Evolutionary conservation across 2,888 invertebrate species (phyloP).

Genomic region (Apamea epomidion): DNA sequence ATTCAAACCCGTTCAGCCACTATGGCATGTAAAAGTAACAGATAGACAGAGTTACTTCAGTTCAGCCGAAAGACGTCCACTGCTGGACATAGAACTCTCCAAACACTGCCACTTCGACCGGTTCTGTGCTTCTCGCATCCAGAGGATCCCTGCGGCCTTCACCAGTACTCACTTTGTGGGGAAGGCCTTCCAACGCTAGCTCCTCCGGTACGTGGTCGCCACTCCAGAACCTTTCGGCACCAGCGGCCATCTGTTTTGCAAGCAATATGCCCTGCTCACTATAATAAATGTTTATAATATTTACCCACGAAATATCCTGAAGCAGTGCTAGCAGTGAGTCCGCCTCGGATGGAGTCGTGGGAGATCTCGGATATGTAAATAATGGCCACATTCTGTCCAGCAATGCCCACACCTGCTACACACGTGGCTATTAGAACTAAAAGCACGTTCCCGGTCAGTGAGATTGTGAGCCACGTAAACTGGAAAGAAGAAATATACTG

Average conservation of each 20-base stretch:
- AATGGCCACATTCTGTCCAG: constrained; percentile 82
- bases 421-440: constrained; percentile 76
- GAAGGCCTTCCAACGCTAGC: too few species aligned
- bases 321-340: constrained; percentile 78
- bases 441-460: constrained; percentile 74
- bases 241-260: too few species aligned
- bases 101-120: too few species aligned
- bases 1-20: not conserved
- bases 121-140: too few species aligned
- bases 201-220: too few species aligned
- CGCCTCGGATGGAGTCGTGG: constrained; percentile 84
- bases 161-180: too few species aligned
- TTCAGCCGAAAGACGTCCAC: too few species aligned
- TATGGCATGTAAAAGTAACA: not conserved
- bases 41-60: not conserved
- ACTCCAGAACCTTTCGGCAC: too few species aligned
- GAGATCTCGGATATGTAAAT: constrained; percentile 84
- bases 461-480: constrained; percentile 82
- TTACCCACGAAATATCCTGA: constrained; percentile 79
- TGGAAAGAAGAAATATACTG: constrained; percentile 66
- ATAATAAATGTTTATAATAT: not conserved
- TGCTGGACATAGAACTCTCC: too few species aligned
- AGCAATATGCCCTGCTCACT: too few species aligned
- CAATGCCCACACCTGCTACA: constrained; percentile 80
- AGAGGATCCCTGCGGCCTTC: too few species aligned